Evolutionary conservation across 2,113 vertebrate genomes (phyloP), one percentile per base, ranked within the genome.

Genomic region (Eulemur macaco): DNA sequence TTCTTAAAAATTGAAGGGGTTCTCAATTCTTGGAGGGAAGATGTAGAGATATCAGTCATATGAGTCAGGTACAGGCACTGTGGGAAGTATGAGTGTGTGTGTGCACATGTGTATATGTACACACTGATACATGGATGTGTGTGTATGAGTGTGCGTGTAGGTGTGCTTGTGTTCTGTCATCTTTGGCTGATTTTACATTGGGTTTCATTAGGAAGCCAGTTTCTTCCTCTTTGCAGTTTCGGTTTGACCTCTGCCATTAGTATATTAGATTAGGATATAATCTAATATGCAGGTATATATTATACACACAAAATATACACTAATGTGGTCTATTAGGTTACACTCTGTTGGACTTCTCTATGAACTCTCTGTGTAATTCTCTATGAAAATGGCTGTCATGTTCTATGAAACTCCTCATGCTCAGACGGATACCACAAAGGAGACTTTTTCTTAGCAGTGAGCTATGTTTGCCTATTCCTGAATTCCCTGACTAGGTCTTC

Each of bases 211-310:
- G 80, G 37, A 96, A 96, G 80, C 50, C 90, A 69, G 13, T 92
- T 96, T 88, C 92, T 96, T 95, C 60, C 84, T 91, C 87, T 88
- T 96, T 64, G 76, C 81, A 88, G 52, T 94, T 77, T 95, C 71
- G 77, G 45, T 90, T 92, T 96, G 95, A 97, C 96, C 96, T 88
- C 88, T 83, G 68, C 81, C 92, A 78, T 82, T 68, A 45, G 90
- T 87, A 83, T 94, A 97, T 97, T 97, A 97, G 94, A 94, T 97
- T 97, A 97, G 71, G 9, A 17, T 39, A 87, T 95, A 97, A 97
- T 96, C 96, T 96, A 97, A 96, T 97, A 96, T 94, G 87, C 81
- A 50, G 92, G 89, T 90, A 56, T 88, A 56, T 92, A 91, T 94
- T 95, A 96, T 94, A 94, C 71, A 91, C 73, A 95, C 73, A 94